These are phyloP conservation scores for Apodemia hepburni DNA, from an alignment of 2,888 invertebrate species.

Conservation along the genomic window DNA sequence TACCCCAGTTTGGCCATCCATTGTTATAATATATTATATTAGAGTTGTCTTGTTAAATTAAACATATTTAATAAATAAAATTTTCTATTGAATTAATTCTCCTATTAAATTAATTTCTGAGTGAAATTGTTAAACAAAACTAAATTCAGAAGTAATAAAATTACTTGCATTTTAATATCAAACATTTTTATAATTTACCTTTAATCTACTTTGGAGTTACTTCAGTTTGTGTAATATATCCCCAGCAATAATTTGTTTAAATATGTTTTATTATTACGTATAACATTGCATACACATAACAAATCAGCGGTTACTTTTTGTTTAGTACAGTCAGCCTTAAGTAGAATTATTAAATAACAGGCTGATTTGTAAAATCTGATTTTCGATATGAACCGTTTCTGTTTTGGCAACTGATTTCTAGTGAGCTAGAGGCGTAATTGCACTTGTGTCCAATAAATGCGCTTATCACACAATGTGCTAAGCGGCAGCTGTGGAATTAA, in stretches of 20 bases:
- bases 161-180: background rate
- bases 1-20: background rate
- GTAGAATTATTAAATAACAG: background rate
- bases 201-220: background rate
- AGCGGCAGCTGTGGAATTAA: constrained; percentile 22
- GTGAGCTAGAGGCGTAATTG: background rate
- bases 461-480: background rate
- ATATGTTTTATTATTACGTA: background rate
- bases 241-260: background rate
- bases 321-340: background rate
- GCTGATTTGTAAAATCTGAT: background rate
- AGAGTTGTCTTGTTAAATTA: background rate
- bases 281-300: background rate
- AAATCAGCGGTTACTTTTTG: background rate
- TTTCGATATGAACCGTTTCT: background rate
- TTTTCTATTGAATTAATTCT: background rate
- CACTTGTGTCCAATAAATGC: constrained; percentile 11
- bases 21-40: background rate
- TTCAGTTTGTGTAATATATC: background rate
- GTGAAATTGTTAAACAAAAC: background rate
- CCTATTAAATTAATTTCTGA: background rate
- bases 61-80: background rate
- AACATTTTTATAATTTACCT: background rate
- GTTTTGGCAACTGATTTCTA: background rate
- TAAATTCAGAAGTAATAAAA: background rate